Evolutionary conservation across 1,140 invertebrate genomes (phyloP).

Genomic region (Choristoneura fumiferana): DNA sequence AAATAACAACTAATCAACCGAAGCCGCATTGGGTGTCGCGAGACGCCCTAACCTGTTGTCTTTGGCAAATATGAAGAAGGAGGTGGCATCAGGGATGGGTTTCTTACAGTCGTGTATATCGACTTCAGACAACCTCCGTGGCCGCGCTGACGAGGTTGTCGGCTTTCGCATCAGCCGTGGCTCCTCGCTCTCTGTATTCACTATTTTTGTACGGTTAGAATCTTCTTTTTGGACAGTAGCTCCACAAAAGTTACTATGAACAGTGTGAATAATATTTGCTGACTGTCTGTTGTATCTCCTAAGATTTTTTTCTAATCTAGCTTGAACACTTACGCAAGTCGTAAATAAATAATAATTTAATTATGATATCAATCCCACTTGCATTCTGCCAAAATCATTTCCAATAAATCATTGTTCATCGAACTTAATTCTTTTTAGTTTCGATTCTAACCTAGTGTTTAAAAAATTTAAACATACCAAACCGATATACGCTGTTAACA

Average conservation of each 20-base stretch:
- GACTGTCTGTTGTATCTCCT: no score
- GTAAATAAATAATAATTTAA: no score
- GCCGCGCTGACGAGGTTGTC: slow-evolving; percentile 84
- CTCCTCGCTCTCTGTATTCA: slow-evolving; percentile 72
- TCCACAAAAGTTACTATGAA: neutral
- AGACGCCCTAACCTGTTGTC: slow-evolving; percentile 89
- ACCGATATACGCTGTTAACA: no score
- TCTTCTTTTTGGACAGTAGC: neutral
- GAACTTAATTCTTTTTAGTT: no score
- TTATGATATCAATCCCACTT: no score
- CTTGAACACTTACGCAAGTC: no score
- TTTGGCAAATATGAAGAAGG: slow-evolving; percentile 97
- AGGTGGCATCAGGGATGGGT: slow-evolving; percentile 95
- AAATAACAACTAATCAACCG: slow-evolving; percentile 56
- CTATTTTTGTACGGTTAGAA: slow-evolving; percentile 38
- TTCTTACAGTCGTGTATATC: slow-evolving; percentile 92
- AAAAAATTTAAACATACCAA: no score
- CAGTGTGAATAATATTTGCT: no score
- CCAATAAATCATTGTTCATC: no score
- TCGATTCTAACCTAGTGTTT: no score
- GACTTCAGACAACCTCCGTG: slow-evolving; percentile 94
- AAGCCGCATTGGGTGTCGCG: slow-evolving; percentile 28
- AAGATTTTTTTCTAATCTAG: no score
- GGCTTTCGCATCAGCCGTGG: slow-evolving; percentile 69
- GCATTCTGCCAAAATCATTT: no score